A percentile compares a stretch with the other conserved stretches of the same genome.
Evolutionary conservation across 2,888 invertebrate species (phyloP).

Genomic region (Campopleginae sp.): DNA sequence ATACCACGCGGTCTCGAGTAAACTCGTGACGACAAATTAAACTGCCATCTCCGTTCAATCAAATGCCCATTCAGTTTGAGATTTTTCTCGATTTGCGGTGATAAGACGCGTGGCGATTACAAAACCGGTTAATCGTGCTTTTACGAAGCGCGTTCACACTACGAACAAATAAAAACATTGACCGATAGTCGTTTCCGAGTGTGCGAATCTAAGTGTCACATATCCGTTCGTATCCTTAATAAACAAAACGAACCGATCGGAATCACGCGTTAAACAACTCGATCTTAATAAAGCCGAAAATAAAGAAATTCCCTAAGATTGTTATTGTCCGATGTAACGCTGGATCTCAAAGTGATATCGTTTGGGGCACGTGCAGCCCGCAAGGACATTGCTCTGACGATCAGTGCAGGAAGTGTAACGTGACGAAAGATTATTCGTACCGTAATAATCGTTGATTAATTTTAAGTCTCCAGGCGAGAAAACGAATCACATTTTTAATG

Average conservation of each 20-base stretch:
- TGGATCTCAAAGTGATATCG: slow-evolving; percentile 47
- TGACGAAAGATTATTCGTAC: slow-evolving; percentile 5
- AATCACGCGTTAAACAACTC: neutral
- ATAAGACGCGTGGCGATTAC: slow-evolving; percentile 5
- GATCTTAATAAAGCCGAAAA: neutral
- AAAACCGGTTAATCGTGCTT: slow-evolving; percentile 47
- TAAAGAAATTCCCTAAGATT: slow-evolving; percentile 11
- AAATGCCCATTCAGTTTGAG: slow-evolving; percentile 5
- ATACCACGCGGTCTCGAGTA: slow-evolving; percentile 76
- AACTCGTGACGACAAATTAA: slow-evolving; percentile 49
- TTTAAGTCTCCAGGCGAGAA: neutral
- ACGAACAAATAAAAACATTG: slow-evolving; percentile 34
- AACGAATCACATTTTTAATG: neutral
- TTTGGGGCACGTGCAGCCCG: slow-evolving; percentile 45
- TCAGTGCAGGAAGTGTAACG: slow-evolving; percentile 50
- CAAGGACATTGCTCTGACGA: slow-evolving; percentile 31
- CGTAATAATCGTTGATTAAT: slow-evolving; percentile 4
- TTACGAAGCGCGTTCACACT: slow-evolving; percentile 15
- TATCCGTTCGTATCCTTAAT: slow-evolving; percentile 7
- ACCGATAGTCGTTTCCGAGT: slow-evolving; percentile 54
- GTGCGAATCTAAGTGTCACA: slow-evolving; percentile 59
- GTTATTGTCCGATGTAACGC: slow-evolving; percentile 50
- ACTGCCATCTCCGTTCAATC: slow-evolving; percentile 19
- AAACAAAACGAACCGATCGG: neutral
- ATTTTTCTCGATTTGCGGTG: slow-evolving; percentile 38